These are phyloP conservation scores for Zaprionus obscuricornis DNA, from an alignment of 2,888 invertebrate genomes.

Conservation along the genomic window DNA sequence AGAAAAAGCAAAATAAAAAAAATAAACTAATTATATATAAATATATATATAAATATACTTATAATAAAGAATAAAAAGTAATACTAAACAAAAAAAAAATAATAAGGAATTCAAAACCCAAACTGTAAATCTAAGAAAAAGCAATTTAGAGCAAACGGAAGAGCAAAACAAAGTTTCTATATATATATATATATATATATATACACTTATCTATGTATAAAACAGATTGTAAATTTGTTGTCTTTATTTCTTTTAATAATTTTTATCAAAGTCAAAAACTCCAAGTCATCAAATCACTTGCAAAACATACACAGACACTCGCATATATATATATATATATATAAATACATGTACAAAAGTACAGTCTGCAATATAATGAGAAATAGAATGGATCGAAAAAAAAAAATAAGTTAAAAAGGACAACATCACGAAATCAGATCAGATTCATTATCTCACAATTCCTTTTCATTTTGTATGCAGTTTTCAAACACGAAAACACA, in stretches of 20 bases:
- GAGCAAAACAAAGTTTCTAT: slow-evolving; percentile 53
- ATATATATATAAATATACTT: slow-evolving; percentile 40
- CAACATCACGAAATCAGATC: slow-evolving; percentile 41
- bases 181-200: slow-evolving; percentile 21
- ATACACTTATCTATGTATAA: neutral
- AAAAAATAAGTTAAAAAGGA: slow-evolving; percentile 6
- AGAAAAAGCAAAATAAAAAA: slow-evolving; percentile 31
- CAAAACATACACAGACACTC: neutral
- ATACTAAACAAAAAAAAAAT: slow-evolving; percentile 2
- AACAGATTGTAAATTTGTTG: slow-evolving; percentile 50
- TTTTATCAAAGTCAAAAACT: slow-evolving; percentile 8
- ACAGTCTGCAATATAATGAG: slow-evolving; percentile 48
- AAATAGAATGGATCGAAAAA: slow-evolving; percentile 4
- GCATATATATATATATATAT: slow-evolving; percentile 25
- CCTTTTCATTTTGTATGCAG: slow-evolving; percentile 25
- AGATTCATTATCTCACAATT: no score
- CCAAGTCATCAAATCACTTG: slow-evolving; percentile 19
- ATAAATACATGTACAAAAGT: slow-evolving; percentile 10
- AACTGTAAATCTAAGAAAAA: slow-evolving; percentile 55
- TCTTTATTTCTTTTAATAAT: slow-evolving; percentile 13
- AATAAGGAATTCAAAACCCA: slow-evolving; percentile 31
- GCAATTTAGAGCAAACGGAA: slow-evolving; percentile 50
- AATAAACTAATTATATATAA: slow-evolving; percentile 24
- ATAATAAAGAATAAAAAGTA: slow-evolving; percentile 39
- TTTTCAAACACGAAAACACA: slow-evolving; percentile 15